Evolutionary conservation across 92 coral and sea anemone species (phyloP).

Genomic region (Zoanthus solanderi): DNA sequence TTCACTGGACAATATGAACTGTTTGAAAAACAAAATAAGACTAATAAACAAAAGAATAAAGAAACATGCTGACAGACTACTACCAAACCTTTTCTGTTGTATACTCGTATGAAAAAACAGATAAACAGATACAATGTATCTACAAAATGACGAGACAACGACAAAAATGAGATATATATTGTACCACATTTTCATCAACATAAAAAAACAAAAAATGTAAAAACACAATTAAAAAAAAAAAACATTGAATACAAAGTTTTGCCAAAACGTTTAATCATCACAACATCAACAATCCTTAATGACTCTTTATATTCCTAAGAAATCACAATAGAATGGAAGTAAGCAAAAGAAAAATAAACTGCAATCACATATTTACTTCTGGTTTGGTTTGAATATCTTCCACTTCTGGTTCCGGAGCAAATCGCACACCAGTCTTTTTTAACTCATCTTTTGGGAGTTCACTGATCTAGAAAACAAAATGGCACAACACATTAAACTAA

Average conservation of each 20-base stretch:
- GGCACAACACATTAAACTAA: not conserved
- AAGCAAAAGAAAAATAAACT: no score
- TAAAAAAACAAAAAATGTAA: no score
- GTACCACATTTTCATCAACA: not conserved
- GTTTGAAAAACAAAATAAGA: no score
- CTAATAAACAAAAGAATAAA: no score
- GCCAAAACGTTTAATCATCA: no score
- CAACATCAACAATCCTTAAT: no score
- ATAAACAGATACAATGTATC: not conserved
- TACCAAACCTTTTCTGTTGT: no score
- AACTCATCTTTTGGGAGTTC: slow-evolving; percentile 84
- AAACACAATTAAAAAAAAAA: no score
- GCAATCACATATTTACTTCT: slow-evolving; percentile 61
- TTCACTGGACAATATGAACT: no score
- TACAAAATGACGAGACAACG: not conserved
- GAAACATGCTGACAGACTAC: no score
- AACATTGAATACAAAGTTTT: no score
- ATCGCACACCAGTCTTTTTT: slow-evolving; percentile 90
- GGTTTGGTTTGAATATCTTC: slow-evolving; percentile 95
- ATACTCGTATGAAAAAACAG: not conserved
- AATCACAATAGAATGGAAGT: no score
- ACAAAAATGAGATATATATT: not conserved
- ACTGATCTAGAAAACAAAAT: slow-evolving; percentile 39
- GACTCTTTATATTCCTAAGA: not conserved
- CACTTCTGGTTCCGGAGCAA: slow-evolving; percentile 99